These are phyloP conservation scores for Drosophila chauvacae DNA, from an alignment of 1,140 invertebrate genomes.

Conservation along the genomic window DNA sequence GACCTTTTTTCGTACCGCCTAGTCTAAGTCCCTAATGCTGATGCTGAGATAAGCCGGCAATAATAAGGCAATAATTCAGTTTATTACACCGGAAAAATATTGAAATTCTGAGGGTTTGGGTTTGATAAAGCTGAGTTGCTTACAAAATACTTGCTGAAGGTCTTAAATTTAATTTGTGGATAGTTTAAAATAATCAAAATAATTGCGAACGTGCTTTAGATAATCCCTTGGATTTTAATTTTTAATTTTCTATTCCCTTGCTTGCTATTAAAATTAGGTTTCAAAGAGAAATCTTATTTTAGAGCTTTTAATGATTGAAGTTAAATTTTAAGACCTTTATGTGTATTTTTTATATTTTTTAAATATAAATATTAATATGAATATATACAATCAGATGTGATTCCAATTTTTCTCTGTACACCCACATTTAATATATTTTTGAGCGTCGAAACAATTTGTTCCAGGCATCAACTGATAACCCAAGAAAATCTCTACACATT, in stretches of 20 bases:
- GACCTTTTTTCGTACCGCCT: slow-evolving; percentile 35
- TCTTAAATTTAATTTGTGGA: neutral
- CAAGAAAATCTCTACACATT: neutral
- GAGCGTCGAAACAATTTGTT: slow-evolving; percentile 23
- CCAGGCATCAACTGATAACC: slow-evolving; percentile 33
- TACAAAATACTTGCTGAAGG: neutral
- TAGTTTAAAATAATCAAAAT: neutral
- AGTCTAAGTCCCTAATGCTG: slow-evolving; percentile 40
- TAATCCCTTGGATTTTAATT: neutral
- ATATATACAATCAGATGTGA: too few species aligned
- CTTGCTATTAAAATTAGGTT: neutral
- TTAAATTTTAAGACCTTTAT: too few species aligned
- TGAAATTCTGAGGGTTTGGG: neutral
- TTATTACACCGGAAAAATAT: slow-evolving; percentile 23
- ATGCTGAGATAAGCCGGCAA: slow-evolving; percentile 47
- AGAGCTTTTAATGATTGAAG: too few species aligned
- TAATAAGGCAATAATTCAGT: slow-evolving; percentile 23
- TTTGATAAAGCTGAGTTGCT: neutral
- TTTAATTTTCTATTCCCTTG: too few species aligned
- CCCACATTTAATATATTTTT: neutral
- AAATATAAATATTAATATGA: too few species aligned
- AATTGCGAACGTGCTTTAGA: neutral
- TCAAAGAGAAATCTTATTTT: neutral
- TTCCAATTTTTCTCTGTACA: neutral
- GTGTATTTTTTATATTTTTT: too few species aligned